A percentile compares a stretch with the other conserved stretches of the same genome.
Conservation (phyloP, 1,140 invertebrate genomes). For the Meloidogyne floridensis region DNA sequence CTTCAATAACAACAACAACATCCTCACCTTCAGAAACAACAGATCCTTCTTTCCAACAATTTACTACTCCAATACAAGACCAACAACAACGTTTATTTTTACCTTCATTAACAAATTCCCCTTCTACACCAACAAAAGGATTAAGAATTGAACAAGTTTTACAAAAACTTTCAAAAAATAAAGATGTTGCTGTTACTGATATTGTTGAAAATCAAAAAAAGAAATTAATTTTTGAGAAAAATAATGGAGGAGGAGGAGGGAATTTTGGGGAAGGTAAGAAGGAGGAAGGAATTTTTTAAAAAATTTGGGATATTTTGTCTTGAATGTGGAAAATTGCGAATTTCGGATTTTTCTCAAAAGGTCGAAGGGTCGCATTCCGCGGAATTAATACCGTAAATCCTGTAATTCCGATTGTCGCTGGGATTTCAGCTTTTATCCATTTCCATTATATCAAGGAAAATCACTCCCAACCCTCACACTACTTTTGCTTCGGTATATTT, state of each 20-base stretch:
- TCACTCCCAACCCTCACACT: too few relatives aligned
- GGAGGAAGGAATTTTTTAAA: too few relatives aligned
- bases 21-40: neutral
- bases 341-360: too few relatives aligned
- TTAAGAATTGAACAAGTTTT: neutral
- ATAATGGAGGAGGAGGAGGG: neutral
- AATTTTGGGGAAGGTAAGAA: too few relatives aligned
- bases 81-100: neutral
- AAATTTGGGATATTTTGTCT: too few relatives aligned
- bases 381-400: too few relatives aligned
- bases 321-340: too few relatives aligned
- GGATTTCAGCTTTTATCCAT: too few relatives aligned
- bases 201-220: neutral
- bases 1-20: neutral
- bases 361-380: too few relatives aligned
- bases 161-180: neutral
- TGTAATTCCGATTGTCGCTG: too few relatives aligned
- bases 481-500: too few relatives aligned
- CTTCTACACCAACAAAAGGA: neutral
- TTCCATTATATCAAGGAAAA: too few relatives aligned
- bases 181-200: neutral
- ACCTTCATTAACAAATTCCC: neutral
- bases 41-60: neutral
- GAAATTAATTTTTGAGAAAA: conserved; percentile 1
- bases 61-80: neutral